Evolutionary conservation across 1,140 invertebrate species (phyloP).

Genomic region (Formica exsecta): DNA sequence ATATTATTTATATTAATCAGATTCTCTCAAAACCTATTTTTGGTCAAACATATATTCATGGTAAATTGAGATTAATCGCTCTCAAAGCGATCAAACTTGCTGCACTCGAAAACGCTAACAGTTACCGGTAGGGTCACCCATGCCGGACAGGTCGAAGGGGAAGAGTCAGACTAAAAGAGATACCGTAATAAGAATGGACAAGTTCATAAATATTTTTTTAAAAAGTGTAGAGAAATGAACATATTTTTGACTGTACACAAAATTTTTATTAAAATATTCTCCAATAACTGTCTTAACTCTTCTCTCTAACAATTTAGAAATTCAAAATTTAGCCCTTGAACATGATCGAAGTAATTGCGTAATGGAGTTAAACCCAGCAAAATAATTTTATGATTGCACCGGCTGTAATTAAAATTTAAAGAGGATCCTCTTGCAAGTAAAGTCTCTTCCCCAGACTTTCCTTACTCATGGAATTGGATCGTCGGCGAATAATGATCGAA

Average conservation of each 20-base stretch:
- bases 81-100: no score
- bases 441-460: neutral
- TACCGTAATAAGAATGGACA: no score
- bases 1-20: no score
- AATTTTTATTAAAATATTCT: conserved; percentile 13
- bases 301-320: neutral
- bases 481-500: conserved; percentile 47
- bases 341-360: neutral
- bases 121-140: no score
- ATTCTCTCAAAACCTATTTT: no score
- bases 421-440: conserved; percentile 1
- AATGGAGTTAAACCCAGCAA: conserved; percentile 15
- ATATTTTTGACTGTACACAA: conserved; percentile 6
- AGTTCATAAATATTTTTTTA: conserved; percentile 10
- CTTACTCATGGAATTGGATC: conserved; percentile 54
- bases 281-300: neutral
- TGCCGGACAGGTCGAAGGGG: no score
- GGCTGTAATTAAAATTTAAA: conserved; percentile 52
- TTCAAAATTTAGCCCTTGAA: neutral
- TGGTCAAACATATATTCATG: no score
- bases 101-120: no score
- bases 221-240: neutral
- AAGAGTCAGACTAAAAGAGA: no score
- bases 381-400: conserved; percentile 44
- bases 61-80: no score